Conservation (phyloP, 2,888 invertebrate genomes). For the Hecatera dysodea region DNA sequence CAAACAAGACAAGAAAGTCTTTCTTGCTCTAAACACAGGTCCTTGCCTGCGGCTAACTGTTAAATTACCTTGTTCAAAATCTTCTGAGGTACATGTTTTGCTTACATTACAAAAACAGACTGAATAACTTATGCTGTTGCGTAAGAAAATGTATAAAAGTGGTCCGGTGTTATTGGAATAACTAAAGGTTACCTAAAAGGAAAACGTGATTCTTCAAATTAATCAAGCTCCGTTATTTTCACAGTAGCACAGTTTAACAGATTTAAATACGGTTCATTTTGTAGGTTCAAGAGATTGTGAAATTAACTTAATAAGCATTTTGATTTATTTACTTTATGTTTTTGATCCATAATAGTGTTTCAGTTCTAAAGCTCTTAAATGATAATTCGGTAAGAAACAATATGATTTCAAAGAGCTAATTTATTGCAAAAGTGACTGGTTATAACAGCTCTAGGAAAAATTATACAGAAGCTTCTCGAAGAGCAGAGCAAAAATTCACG, state of each 20-base stretch:
- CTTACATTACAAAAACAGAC: conserved; percentile 38
- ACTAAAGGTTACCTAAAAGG: conserved; percentile 18
- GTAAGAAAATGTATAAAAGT: conserved; percentile 20
- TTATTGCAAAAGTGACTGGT: background rate
- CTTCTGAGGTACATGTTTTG: conserved; percentile 50
- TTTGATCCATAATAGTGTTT: background rate
- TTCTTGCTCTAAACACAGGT: conserved; percentile 36
- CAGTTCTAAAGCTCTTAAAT: background rate
- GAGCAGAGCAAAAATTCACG: background rate
- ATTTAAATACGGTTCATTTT: conserved; percentile 7
- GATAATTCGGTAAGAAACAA: background rate
- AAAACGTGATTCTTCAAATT: conserved; percentile 6
- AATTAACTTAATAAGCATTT: conserved; percentile 13
- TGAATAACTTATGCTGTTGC: conserved; percentile 25
- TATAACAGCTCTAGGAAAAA: background rate
- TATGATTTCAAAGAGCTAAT: conserved; percentile 1
- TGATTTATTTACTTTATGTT: background rate
- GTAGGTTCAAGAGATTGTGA: conserved; percentile 2
- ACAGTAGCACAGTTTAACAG: background rate
- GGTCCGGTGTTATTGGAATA: conserved; percentile 21
- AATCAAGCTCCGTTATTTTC: conserved; percentile 24
- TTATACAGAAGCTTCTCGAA: background rate
- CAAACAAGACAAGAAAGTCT: conserved; percentile 60
- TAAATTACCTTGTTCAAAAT: conserved; percentile 59
- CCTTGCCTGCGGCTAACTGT: conserved; percentile 62